Evolutionary conservation across 2,888 invertebrate genomes (phyloP).

Genomic region (Archaeoteleia sp.): DNA sequence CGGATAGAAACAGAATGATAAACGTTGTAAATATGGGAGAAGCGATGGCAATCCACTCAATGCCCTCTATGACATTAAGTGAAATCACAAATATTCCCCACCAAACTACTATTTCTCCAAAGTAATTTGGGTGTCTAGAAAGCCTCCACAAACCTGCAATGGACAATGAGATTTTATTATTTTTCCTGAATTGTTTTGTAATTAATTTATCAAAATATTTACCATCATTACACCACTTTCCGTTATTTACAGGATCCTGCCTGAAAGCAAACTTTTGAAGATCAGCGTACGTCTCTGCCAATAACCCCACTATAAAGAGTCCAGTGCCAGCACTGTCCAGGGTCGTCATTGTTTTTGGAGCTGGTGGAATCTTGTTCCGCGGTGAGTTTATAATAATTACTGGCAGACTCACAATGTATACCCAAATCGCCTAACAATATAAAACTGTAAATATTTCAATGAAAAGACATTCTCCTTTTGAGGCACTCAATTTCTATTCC

Average conservation of each 20-base stretch:
- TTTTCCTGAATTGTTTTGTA: no score
- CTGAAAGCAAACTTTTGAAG: constrained; percentile 94
- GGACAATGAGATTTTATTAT: no score
- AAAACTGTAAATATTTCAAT: constrained; percentile 6
- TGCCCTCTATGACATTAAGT: constrained; percentile 87
- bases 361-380: constrained; percentile 83
- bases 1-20: constrained; percentile 92
- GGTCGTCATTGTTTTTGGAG: constrained; percentile 90
- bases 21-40: constrained; percentile 91
- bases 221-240: constrained; percentile 95
- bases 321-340: constrained; percentile 90
- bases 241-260: constrained; percentile 90
- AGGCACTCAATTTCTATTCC: no score
- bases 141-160: constrained; percentile 86
- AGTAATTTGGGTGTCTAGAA: constrained; percentile 95
- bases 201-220: constrained; percentile 63
- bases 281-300: constrained; percentile 94
- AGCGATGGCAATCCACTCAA: constrained; percentile 90
- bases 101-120: constrained; percentile 95
- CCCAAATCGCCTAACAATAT: constrained; percentile 86
- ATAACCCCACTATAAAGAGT: constrained; percentile 88
- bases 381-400: constrained; percentile 94
- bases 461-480: no score
- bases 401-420: constrained; percentile 91
- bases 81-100: constrained; percentile 95